Percentiles rank a stretch among this genome's conserved stretches.
phyloP scores from a whole-genome alignment of 2,113 vertebrate species.

The Bufo bufo region DNA sequence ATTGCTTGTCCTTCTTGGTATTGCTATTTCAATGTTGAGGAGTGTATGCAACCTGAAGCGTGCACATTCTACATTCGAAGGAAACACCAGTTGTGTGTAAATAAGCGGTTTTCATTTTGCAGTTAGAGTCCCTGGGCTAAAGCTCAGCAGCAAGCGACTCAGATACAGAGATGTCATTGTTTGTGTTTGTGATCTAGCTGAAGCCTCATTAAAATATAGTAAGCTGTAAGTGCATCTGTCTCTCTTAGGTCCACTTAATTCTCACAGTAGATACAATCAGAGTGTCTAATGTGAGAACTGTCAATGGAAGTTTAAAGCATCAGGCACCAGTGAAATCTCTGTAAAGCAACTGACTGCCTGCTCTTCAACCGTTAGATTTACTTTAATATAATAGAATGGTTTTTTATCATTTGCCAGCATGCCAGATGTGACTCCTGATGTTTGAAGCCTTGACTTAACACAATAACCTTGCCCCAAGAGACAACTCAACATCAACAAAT shows the following conservation, averaged over 20 bases:
- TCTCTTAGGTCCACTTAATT: conserved; percentile 30
- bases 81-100: background rate
- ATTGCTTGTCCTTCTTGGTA: too few relatives aligned
- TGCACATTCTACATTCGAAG: background rate
- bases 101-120: background rate
- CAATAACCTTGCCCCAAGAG: conserved; percentile 12
- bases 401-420: background rate
- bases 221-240: background rate
- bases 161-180: background rate
- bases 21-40: too few relatives aligned
- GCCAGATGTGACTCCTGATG: conserved; percentile 20
- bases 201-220: conserved; percentile 26
- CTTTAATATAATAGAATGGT: background rate
- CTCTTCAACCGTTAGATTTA: background rate
- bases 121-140: background rate
- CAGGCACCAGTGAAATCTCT: background rate
- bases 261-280: conserved; percentile 34
- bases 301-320: conserved; percentile 36
- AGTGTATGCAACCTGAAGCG: too few relatives aligned
- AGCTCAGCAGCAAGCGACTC: background rate
- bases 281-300: conserved; percentile 28
- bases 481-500: background rate
- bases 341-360: background rate
- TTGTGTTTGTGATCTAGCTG: background rate
- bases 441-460: background rate